phyloP scores from a whole-genome alignment of 2,797 vertebrate genomes.

The Falco concolor region DNA sequence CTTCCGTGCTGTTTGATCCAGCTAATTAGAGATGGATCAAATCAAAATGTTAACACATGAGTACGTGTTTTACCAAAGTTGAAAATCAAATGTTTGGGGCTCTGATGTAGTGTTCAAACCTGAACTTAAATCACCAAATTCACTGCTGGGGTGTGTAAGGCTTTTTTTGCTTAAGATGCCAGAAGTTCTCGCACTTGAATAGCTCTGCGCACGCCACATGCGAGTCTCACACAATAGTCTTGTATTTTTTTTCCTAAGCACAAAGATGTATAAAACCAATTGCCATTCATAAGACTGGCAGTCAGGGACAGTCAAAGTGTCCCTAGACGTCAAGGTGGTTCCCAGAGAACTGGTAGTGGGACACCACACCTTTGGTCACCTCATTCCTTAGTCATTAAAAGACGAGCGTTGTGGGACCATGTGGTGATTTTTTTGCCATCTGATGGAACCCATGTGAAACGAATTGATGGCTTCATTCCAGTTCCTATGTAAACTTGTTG shows the following conservation, averaged over 20 bases:
- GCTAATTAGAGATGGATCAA: not conserved
- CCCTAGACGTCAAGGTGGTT: not conserved
- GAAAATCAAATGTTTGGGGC: not conserved
- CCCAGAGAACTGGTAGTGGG: not conserved
- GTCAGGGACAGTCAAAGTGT: not conserved
- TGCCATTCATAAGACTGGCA: not conserved
- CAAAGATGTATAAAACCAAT: not conserved
- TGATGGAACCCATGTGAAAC: not conserved
- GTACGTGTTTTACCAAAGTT: not conserved
- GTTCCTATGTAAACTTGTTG: slow-evolving; percentile 35
- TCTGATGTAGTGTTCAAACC: not conserved
- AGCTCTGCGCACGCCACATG: not conserved
- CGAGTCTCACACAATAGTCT: not conserved
- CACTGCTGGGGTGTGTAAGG: not conserved
- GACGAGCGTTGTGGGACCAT: not conserved
- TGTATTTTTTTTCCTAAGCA: not conserved
- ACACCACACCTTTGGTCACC: not conserved
- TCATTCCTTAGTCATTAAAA: not conserved
- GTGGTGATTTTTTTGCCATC: not conserved
- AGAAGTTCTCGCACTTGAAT: not conserved
- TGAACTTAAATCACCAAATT: not conserved
- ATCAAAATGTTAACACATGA: not conserved
- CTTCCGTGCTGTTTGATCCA: not conserved
- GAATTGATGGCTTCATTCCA: slow-evolving; percentile 5
- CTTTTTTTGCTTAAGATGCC: not conserved